These are phyloP conservation scores for Lagopus leucura DNA, from an alignment of 2,113 vertebrate species.

Conservation along the genomic window DNA sequence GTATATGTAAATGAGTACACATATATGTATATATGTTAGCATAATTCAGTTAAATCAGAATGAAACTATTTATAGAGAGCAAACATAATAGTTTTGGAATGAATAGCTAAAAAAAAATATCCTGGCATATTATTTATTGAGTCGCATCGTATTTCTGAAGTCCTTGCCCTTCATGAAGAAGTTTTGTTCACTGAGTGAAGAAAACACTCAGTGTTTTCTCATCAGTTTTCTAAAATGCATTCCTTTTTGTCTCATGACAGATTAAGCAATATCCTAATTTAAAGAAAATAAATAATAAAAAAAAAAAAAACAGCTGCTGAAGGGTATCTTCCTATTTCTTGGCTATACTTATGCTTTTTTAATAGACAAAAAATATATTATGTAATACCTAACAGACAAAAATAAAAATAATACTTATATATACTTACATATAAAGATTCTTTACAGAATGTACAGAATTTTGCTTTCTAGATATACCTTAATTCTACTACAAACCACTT, in stretches of 20 bases:
- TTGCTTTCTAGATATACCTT: background rate
- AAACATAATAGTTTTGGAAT: background rate
- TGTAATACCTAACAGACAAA: background rate
- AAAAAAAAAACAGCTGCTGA: background rate
- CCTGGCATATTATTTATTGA: slow-evolving; percentile 41
- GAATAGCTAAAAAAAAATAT: background rate
- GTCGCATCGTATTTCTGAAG: slow-evolving; percentile 77
- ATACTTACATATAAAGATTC: background rate
- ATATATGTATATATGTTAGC: background rate
- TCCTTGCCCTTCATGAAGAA: slow-evolving; percentile 60
- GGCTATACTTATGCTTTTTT: background rate
- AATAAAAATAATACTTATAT: background rate
- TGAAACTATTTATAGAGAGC: background rate
- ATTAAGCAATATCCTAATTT: slow-evolving; percentile 56
- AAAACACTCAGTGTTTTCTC: slow-evolving; percentile 62
- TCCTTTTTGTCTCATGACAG: slow-evolving; percentile 80
- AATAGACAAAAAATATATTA: background rate
- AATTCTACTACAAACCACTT: background rate
- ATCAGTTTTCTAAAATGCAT: slow-evolving; percentile 78
- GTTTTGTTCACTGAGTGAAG: background rate
- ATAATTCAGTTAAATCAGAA: background rate
- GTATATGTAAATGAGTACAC: background rate
- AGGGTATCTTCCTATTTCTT: background rate
- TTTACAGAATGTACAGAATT: background rate
- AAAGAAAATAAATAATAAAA: background rate